phyloP scores from a whole-genome alignment of 1,140 invertebrate genomes.

The Bombus confusus region DNA sequence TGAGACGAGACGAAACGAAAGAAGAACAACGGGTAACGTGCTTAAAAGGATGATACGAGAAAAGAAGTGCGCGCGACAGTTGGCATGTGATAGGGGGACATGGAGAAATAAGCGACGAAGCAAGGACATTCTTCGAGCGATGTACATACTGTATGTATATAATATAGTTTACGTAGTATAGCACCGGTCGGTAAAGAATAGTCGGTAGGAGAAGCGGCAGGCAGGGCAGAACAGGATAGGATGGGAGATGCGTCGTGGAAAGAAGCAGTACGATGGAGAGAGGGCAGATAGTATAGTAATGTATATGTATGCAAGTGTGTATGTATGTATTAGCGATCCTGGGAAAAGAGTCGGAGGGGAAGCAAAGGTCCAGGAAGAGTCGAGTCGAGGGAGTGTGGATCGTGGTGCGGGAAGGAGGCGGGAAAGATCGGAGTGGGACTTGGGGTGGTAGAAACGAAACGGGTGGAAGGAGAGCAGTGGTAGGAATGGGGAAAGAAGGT shows the following conservation, averaged over 20 bases:
- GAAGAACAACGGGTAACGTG: neutral
- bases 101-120: neutral
- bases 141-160: neutral
- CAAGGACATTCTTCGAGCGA: conserved; percentile 14
- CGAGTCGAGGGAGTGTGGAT: neutral
- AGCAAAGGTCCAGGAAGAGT: conserved; percentile 30
- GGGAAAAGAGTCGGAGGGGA: neutral
- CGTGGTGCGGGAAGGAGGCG: conserved; percentile 16
- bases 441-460: conserved; percentile 18
- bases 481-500: conserved; percentile 33
- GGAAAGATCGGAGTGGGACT: conserved; percentile 17
- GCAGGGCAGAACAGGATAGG: neutral
- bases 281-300: neutral
- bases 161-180: neutral
- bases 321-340: neutral
- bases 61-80: neutral
- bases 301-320: neutral
- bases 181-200: conserved; percentile 9
- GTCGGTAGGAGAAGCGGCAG: neutral
- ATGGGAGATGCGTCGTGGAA: neutral
- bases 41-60: neutral
- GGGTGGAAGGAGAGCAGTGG: conserved; percentile 40
- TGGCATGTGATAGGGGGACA: neutral
- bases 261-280: neutral
- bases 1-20: neutral